Evolutionary conservation across 2,888 invertebrate species (phyloP), one percentile per base, ranked within the genome.

Genomic region (Disparrhopalites patrizii): DNA sequence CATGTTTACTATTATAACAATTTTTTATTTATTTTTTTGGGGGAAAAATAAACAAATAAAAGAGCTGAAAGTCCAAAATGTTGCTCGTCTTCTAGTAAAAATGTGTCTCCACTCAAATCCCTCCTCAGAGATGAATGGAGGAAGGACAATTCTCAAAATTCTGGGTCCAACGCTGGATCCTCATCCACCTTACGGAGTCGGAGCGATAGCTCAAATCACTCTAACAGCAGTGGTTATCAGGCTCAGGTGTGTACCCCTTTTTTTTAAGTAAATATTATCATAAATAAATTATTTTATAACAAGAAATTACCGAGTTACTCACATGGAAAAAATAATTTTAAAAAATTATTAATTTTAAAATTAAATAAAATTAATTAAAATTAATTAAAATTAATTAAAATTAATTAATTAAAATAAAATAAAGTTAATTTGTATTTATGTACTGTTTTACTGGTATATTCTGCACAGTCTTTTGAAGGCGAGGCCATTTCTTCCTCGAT

Each of bases 91-190:
- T 62, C 73, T 15, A 8, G 15, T 13, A 62, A 76, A 18, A 75
- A 83, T 80, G 85, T 87, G 73, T 92, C 91, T 62, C 91, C 92
- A 69, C 81, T 92, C 73, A 92, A 92, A 80, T 91, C 91, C 75
- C 81, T 92, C 71, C 82, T 92, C 70, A 84, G 91, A 58, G 91
- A 92, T 78, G 91, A 92, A 81, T 91, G 76, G 89, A 90, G 78
- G 83, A 90, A 69, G 87, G 91, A 76, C 30, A 57, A 40, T 20
- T 31, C 28, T 62, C 38, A 30, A 25, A 67, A 36, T 54, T 18
- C n/a, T 47, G 70, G 66, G 13, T 60, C 66, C 2, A 66, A 43
- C 40, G 51, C 40, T 20, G 50, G 54, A 7, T 60, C 67, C 8
- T 38, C n/a, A n/a, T n/a, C 57, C 13, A 20, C 65, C 20, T 69